phyloP scores from a whole-genome alignment of 2,888 invertebrate species.

The Oligia strigilis region DNA sequence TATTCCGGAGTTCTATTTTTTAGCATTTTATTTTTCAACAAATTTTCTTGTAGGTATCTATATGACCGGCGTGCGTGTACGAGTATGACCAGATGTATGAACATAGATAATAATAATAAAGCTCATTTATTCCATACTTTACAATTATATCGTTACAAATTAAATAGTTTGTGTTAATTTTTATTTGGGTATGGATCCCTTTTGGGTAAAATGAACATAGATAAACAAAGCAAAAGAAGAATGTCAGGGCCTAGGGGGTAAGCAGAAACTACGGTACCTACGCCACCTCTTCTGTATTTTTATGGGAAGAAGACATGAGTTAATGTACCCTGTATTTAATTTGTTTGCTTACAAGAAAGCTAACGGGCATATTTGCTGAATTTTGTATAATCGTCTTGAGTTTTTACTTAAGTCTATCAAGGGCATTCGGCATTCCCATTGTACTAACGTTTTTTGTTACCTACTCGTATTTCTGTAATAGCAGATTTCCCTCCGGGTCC shows the following conservation, averaged over 20 bases:
- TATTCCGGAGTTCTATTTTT: slow-evolving; percentile 21
- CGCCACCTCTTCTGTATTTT: neutral
- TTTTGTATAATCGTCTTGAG: slow-evolving; percentile 14
- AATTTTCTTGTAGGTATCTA: neutral
- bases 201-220: no score
- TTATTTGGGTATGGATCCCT: no score
- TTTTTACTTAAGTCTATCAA: slow-evolving; percentile 8
- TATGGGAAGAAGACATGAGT: neutral
- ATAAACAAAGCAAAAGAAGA: neutral
- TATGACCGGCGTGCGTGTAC: neutral
- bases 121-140: no score
- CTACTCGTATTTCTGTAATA: slow-evolving; percentile 43
- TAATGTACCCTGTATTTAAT: neutral
- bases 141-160: no score
- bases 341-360: slow-evolving; percentile 2
- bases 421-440: slow-evolving; percentile 3
- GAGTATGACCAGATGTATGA: neutral
- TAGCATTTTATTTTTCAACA: slow-evolving; percentile 20
- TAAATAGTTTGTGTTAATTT: no score
- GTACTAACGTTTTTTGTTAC: slow-evolving; percentile 42
- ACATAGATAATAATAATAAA: neutral
- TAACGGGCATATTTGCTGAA: neutral
- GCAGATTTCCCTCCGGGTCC: slow-evolving; percentile 65
- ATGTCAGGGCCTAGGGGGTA: neutral
- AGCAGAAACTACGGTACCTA: neutral